Conservation (phyloP, 2,113 vertebrate species). For the Actenoides hombroni region DNA sequence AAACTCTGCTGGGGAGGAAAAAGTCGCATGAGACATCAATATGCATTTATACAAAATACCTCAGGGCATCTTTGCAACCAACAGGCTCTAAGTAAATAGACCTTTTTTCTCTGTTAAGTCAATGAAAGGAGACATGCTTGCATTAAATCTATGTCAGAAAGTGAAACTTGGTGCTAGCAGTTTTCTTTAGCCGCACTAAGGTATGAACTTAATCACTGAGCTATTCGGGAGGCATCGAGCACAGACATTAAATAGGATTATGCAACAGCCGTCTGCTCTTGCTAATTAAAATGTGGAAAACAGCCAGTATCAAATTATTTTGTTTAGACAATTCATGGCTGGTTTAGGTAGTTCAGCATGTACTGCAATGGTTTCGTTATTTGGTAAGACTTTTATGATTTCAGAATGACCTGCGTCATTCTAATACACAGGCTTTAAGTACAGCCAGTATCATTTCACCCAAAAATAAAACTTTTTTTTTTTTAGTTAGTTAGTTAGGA, state of each 20-base stretch:
- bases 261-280: background rate
- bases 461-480: background rate
- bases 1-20: slow-evolving; percentile 1
- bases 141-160: background rate
- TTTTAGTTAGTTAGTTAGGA: background rate
- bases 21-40: background rate
- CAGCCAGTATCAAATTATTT: slow-evolving; percentile 28
- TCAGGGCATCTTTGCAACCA: background rate
- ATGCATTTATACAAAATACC: slow-evolving; percentile 19
- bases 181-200: background rate
- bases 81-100: background rate
- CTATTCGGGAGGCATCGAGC: background rate
- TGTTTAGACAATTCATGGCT: background rate
- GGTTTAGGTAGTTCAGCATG: background rate
- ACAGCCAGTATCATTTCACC: background rate
- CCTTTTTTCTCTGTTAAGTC: slow-evolving; percentile 1
- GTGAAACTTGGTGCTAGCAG: background rate
- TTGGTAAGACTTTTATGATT: background rate
- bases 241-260: slow-evolving; percentile 46
- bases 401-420: background rate
- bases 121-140: background rate
- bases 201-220: slow-evolving; percentile 26
- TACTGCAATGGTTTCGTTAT: background rate
- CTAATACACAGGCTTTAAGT: background rate
- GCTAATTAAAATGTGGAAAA: slow-evolving; percentile 59